These are phyloP conservation scores for Bruchidius siliquastri DNA, from an alignment of 2,888 invertebrate species.

Conservation along the genomic window DNA sequence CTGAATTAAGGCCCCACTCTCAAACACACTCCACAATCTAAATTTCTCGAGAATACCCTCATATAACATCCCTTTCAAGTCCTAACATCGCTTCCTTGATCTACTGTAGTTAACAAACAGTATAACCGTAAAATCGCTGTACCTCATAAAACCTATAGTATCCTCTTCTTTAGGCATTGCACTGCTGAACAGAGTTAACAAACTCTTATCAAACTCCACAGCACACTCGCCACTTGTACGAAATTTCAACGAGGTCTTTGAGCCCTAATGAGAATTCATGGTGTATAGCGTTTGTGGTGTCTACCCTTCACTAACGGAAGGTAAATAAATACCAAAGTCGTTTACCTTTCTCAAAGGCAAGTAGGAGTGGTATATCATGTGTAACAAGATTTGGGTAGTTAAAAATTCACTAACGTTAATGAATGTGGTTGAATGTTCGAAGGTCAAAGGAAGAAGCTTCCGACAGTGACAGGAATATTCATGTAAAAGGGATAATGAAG, in stretches of 20 bases:
- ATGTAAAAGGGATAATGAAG: too few species aligned
- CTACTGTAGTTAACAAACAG: neutral
- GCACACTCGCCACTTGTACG: neutral
- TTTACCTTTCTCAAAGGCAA: neutral
- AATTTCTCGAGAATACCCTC: neutral
- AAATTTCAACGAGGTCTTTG: neutral
- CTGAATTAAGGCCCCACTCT: neutral
- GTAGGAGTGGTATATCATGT: neutral
- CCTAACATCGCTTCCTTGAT: neutral
- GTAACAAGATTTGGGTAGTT: too few species aligned
- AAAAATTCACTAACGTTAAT: too few species aligned
- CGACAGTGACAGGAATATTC: too few species aligned
- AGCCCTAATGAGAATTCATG: neutral
- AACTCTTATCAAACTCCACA: neutral
- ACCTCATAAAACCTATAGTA: neutral
- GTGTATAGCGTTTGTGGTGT: neutral
- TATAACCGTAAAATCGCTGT: neutral
- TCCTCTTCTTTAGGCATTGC: neutral
- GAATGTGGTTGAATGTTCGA: too few species aligned
- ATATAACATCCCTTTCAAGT: neutral
- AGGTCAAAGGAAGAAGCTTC: too few species aligned
- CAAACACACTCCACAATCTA: neutral
- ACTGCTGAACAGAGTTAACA: neutral
- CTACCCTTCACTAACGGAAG: neutral
- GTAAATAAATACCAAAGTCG: neutral